Conservation (phyloP, 2,888 invertebrate species). For the Andrena minutula region DNA sequence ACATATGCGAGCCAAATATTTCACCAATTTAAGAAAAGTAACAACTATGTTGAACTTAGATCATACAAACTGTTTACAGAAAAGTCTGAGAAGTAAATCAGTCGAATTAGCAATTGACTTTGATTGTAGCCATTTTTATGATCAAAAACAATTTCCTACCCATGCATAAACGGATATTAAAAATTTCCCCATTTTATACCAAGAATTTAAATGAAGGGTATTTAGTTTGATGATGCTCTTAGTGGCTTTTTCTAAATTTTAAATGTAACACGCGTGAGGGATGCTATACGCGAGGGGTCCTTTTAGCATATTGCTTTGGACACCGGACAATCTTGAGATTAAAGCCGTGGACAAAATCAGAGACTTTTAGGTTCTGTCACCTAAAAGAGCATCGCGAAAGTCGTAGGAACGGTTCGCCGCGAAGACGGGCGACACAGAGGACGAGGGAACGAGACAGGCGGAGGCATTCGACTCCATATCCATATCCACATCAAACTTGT, state of each 20-base stretch:
- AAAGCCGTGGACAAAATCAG: slow-evolving; percentile 71
- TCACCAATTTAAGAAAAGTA: not conserved
- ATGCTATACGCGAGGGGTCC: slow-evolving; percentile 14
- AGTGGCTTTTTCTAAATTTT: not conserved
- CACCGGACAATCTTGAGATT: slow-evolving; percentile 75
- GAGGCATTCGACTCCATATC: slow-evolving; percentile 72
- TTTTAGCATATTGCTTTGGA: slow-evolving; percentile 63
- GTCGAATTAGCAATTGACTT: too few species aligned
- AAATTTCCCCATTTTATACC: not conserved
- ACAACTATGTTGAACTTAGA: not conserved
- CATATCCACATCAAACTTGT: slow-evolving; percentile 77
- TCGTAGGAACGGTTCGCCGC: slow-evolving; percentile 50
- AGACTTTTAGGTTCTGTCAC: slow-evolving; percentile 67
- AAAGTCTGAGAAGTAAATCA: too few species aligned
- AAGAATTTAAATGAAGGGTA: not conserved
- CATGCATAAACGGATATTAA: too few species aligned
- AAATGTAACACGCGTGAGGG: not conserved
- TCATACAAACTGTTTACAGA: not conserved
- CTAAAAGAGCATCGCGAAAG: slow-evolving; percentile 65
- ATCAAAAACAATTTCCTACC: too few species aligned
- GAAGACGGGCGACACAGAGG: slow-evolving; percentile 55
- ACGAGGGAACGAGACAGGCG: slow-evolving; percentile 64
- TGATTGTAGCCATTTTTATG: too few species aligned
- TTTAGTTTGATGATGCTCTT: not conserved
- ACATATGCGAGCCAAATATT: not conserved